A percentile compares a stretch with the other conserved stretches of the same genome.
Evolutionary conservation across 1,140 invertebrate species (phyloP).

Genomic region (Philotrypesis tridentata): DNA sequence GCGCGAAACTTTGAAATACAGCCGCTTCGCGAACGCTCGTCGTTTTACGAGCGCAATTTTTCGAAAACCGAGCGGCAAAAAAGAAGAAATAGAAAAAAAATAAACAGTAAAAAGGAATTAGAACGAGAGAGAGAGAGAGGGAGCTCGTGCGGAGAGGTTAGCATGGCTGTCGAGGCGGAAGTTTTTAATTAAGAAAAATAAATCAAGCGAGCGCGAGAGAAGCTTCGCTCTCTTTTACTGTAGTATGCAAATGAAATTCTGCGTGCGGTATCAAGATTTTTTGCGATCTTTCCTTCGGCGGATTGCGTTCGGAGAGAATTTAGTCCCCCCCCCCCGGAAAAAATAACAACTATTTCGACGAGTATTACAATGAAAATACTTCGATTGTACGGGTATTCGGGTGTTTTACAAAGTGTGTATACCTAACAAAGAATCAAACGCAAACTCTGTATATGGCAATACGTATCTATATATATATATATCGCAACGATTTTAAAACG

Average conservation of each 20-base stretch:
- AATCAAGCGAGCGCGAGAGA: neutral
- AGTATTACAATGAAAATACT: too few species aligned
- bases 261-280: neutral
- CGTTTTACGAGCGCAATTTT: conserved; percentile 27
- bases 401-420: too few species aligned
- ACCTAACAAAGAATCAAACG: too few species aligned
- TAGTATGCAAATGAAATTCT: neutral
- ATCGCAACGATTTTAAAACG: too few species aligned
- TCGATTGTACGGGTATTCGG: too few species aligned
- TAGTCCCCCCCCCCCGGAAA: too few species aligned
- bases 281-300: neutral
- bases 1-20: conserved; percentile 14
- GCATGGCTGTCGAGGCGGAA: neutral
- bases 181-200: conserved; percentile 13
- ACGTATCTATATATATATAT: too few species aligned
- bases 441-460: too few species aligned
- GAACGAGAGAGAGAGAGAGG: neutral
- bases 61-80: neutral
- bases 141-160: neutral
- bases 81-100: neutral
- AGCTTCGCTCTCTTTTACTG: neutral
- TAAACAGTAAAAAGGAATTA: too few species aligned
- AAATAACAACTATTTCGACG: too few species aligned
- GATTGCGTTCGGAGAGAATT: too few species aligned
- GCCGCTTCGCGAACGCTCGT: neutral